Evolutionary conservation across 2,888 invertebrate genomes (phyloP), one percentile per base, ranked within the genome.

Genomic region (Tromatobia lineatoria): DNA sequence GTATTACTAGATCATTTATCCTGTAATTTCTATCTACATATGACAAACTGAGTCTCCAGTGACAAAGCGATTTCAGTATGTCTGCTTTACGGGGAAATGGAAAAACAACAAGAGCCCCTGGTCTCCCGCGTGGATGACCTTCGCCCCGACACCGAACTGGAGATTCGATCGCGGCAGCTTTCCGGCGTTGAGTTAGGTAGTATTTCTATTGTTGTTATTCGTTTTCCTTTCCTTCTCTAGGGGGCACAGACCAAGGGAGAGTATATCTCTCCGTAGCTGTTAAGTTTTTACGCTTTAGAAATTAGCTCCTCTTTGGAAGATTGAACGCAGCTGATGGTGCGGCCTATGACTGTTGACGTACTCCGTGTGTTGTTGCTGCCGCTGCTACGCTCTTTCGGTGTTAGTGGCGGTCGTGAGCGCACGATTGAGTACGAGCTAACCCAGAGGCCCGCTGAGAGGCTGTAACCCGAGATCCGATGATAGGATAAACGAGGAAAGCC

Each of bases 401-500:
- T 54, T 18, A n/a, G 18, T 18, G 23, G 20, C 11, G 54, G 34
- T 61, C 34, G 61, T 61, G 34, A 0, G 61, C 45, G 23, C 47
- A 18, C 45, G 25, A 73, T 42, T 23, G 57, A 54, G n/a, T 42
- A n/a, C 47, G 59, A 45, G 18, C 61, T 75, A 34, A n/a, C 64
- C 64, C 23, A 23, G 75, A 59, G 74, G 54, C 73, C 74, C 75
- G 80, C 50, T 61, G 67, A 50, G 59, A 25, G 50, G 45, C 50
- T 38, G 80, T 66, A 75, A 59, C 73, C 70, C 70, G 77, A 76
- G 80, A 77, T 69, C 59, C 52, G 54, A 83, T 73, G 66, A 80
- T 80, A 76, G 73, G 71, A 29, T 45, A 18, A 74, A 70, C 70
- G 74, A 50, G 82, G 74, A 76, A 81, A 79, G 69, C 71, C 85